A percentile compares a stretch with the other conserved stretches of the same genome.
These are phyloP conservation scores for Trilocha varians DNA, from an alignment of 2,888 invertebrate species.

Conservation along the genomic window DNA sequence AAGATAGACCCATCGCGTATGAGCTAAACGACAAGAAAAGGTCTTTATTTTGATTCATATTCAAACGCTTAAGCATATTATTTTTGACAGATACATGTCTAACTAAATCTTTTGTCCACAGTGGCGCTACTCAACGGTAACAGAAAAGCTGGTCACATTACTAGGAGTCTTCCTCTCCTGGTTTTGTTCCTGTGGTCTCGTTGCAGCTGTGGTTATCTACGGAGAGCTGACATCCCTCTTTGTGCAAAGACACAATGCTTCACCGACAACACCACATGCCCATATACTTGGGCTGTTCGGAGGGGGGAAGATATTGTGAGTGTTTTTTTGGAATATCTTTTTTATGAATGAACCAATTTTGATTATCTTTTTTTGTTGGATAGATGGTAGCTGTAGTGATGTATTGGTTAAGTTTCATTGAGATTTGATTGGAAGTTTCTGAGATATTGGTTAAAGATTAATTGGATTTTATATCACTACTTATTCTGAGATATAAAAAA, in stretches of 20 bases:
- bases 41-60: no score
- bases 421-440: no score
- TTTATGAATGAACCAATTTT: no score
- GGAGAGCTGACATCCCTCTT: slow-evolving; percentile 76
- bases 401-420: no score
- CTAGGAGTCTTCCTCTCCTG: slow-evolving; percentile 30
- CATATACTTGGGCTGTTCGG: slow-evolving; percentile 60
- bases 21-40: no score
- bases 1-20: no score
- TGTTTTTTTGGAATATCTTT: slow-evolving; percentile 10
- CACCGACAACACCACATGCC: slow-evolving; percentile 46
- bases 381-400: no score
- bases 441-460: no score
- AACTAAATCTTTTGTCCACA: slow-evolving; percentile 17
- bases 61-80: no score
- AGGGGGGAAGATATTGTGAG: slow-evolving; percentile 69
- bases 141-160: slow-evolving; percentile 33
- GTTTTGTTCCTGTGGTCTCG: slow-evolving; percentile 46
- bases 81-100: neutral
- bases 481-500: no score
- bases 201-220: slow-evolving; percentile 74
- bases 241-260: slow-evolving; percentile 61
- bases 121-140: slow-evolving; percentile 57
- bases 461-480: no score
- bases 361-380: neutral